A percentile compares a stretch with the other conserved stretches of the same genome.
Evolutionary conservation across 2,888 invertebrate genomes (phyloP).

Genomic region (Ormyrus labotus): DNA sequence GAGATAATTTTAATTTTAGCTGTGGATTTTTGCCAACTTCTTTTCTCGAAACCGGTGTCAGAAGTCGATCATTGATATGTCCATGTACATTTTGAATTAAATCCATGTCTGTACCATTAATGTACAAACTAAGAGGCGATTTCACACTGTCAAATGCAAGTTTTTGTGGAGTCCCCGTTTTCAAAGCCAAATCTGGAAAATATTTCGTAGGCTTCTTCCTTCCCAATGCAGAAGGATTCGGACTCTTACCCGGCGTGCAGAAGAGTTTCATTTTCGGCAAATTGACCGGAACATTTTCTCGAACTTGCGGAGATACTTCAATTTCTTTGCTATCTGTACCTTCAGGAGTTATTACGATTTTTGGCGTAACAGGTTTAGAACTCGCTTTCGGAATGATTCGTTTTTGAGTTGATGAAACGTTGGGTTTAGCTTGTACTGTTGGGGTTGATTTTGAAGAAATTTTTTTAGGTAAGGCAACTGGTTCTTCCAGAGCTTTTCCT

Average conservation of each 20-base stretch:
- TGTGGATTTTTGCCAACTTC: slow-evolving; percentile 20
- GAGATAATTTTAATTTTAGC: slow-evolving; percentile 60
- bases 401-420: background rate
- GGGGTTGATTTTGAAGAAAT: background rate
- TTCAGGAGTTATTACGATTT: background rate
- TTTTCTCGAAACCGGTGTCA: slow-evolving; percentile 60
- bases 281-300: background rate
- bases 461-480: background rate
- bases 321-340: background rate
- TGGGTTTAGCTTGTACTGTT: background rate
- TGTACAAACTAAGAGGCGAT: slow-evolving; percentile 69
- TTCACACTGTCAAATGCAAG: slow-evolving; percentile 61
- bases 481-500: slow-evolving; percentile 9
- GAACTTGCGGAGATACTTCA: background rate
- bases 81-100: slow-evolving; percentile 65
- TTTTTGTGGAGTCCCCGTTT: slow-evolving; percentile 51
- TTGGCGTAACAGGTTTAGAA: too few relatives aligned
- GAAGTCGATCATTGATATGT: slow-evolving; percentile 61
- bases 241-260: slow-evolving; percentile 65
- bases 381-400: background rate
- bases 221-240: slow-evolving; percentile 10
- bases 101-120: slow-evolving; percentile 65
- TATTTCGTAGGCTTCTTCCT: slow-evolving; percentile 58
- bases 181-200: slow-evolving; percentile 55
- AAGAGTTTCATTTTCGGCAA: slow-evolving; percentile 56